These are phyloP conservation scores for Dynastes maya DNA, from an alignment of 2,888 invertebrate species.

Conservation along the genomic window DNA sequence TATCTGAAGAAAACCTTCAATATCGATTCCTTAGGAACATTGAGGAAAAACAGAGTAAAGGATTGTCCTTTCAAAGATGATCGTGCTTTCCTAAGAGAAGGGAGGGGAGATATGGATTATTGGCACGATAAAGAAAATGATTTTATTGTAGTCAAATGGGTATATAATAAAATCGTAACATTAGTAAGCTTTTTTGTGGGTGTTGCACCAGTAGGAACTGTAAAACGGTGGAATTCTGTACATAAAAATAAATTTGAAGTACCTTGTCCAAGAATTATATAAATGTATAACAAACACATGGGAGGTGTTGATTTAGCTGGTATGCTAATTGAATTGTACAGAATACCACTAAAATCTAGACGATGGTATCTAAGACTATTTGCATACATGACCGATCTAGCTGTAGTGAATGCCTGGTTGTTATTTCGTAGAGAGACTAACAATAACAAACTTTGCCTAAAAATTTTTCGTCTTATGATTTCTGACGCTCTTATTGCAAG, in stretches of 20 bases:
- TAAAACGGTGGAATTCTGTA: background rate
- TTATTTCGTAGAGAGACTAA: background rate
- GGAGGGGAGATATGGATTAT: background rate
- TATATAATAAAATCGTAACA: background rate
- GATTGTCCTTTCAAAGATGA: background rate
- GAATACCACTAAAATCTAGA: background rate
- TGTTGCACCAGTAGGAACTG: background rate
- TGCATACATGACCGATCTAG: background rate
- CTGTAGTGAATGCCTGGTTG: background rate
- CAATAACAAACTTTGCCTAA: background rate
- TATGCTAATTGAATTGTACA: background rate
- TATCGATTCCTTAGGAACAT: background rate
- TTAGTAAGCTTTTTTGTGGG: background rate
- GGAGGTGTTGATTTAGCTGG: constrained; percentile 2
- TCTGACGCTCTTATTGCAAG: background rate
- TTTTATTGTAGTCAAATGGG: background rate
- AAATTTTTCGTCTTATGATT: background rate
- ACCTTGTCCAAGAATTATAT: background rate
- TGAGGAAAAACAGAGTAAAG: background rate
- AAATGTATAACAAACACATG: background rate
- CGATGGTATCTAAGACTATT: constrained; percentile 4
- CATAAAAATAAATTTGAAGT: background rate
- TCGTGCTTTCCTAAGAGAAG: background rate
- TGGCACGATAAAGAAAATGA: no score
- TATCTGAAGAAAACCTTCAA: background rate